These are phyloP conservation scores for Onychomys leucogaster DNA, from an alignment of 2,797 vertebrate genomes.

Conservation along the genomic window DNA sequence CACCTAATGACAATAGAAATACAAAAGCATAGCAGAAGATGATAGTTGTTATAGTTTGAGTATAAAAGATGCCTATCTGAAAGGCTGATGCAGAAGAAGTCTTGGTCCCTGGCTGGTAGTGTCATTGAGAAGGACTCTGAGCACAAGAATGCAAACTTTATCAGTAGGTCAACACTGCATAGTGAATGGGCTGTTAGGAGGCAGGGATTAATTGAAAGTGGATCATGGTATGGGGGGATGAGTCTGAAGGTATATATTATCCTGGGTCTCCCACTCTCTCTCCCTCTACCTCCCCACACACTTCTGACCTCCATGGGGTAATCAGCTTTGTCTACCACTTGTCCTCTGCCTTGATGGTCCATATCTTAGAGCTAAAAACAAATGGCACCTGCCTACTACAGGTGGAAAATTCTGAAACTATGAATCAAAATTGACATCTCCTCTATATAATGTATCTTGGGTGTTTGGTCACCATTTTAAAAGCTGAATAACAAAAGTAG, in stretches of 20 bases:
- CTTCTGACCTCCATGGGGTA: background rate
- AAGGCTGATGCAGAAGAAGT: background rate
- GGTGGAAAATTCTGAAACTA: background rate
- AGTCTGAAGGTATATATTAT: background rate
- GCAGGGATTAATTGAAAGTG: background rate
- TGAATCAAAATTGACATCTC: background rate
- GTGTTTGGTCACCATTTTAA: background rate
- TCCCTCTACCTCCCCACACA: background rate
- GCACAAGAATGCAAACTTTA: background rate
- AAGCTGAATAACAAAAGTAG: background rate
- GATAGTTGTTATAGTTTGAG: background rate
- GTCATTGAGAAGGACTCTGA: background rate
- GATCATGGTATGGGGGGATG: background rate
- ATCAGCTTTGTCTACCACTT: background rate
- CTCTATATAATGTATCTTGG: background rate
- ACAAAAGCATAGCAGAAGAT: background rate
- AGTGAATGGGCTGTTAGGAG: background rate
- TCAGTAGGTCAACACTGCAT: background rate
- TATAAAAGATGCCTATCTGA: background rate
- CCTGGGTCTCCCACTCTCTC: too few relatives aligned
- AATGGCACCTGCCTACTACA: background rate
- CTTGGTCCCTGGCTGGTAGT: background rate
- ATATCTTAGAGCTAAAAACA: background rate
- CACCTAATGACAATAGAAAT: background rate
- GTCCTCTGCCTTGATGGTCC: background rate